These are phyloP conservation scores for Sebastes alutus DNA, from an alignment of 2,797 vertebrate species.

Conservation along the genomic window DNA sequence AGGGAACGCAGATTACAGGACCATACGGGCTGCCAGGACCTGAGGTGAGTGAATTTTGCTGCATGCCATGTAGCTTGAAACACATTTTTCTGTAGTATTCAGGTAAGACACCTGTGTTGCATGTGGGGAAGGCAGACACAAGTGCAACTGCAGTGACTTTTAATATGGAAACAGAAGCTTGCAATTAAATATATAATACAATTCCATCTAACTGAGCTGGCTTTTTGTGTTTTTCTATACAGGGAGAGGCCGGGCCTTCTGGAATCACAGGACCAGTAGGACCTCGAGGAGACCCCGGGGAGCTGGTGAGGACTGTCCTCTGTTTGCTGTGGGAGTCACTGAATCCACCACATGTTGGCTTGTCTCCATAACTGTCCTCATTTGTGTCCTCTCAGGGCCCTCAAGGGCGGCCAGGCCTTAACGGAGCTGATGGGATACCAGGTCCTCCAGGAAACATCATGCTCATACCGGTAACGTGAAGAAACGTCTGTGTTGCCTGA, in stretches of 20 bases:
- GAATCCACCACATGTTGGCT: not conserved
- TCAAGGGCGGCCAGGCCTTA: slow-evolving; percentile 90
- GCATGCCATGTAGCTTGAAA: not conserved
- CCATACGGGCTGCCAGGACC: slow-evolving; percentile 76
- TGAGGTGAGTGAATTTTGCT: slow-evolving; percentile 63
- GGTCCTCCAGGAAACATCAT: slow-evolving; percentile 96
- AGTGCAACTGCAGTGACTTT: not conserved
- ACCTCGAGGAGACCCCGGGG: slow-evolving; percentile 90
- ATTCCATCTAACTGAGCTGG: not conserved
- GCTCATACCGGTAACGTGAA: slow-evolving; percentile 88
- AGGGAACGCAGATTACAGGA: slow-evolving; percentile 81
- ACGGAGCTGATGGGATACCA: slow-evolving; percentile 92
- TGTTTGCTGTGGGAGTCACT: not conserved
- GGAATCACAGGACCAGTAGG: slow-evolving; percentile 89
- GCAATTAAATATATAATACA: not conserved
- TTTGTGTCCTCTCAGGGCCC: slow-evolving; percentile 84
- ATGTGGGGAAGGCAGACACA: not conserved
- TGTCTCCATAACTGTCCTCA: slow-evolving; percentile 22
- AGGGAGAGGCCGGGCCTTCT: slow-evolving; percentile 82
- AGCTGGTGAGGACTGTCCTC: slow-evolving; percentile 82
- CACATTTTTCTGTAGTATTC: not conserved
- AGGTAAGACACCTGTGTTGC: not conserved
- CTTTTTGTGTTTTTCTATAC: slow-evolving; percentile 9
- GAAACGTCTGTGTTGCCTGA: slow-evolving; percentile 1
- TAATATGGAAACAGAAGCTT: not conserved